Conservation (phyloP, 2,113 vertebrate species). For the Glaucidium brasilianum region DNA sequence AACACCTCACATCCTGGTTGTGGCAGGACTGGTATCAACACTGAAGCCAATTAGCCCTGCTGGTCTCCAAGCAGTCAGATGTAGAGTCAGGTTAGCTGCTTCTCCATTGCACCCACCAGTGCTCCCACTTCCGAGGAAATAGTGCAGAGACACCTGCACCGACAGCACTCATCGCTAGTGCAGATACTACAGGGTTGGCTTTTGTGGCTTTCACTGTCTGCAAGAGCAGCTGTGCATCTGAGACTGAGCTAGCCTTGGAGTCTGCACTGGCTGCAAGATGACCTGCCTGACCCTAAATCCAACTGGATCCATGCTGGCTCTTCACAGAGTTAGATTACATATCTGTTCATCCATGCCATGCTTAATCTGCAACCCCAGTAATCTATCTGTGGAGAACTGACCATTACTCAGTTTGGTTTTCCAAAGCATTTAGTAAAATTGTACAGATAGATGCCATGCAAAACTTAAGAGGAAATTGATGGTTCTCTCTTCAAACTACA, state of each 20-base stretch:
- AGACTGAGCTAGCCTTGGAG: not conserved
- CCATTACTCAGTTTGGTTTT: not conserved
- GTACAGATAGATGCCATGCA: not conserved
- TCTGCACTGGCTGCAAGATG: not conserved
- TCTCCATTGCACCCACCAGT: not conserved
- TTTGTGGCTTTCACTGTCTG: rapidly evolving
- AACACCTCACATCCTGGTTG: not conserved
- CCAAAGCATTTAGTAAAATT: not conserved
- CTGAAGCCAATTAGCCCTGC: not conserved
- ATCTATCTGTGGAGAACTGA: not conserved
- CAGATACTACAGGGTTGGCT: rapidly evolving
- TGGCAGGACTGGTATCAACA: not conserved
- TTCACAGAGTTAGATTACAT: not conserved
- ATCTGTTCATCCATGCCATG: rapidly evolving
- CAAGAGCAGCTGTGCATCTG: not conserved
- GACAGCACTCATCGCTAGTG: rapidly evolving
- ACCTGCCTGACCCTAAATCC: not conserved
- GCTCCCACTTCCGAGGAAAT: not conserved
- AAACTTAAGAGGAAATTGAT: not conserved
- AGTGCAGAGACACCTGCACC: not conserved
- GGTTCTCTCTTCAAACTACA: not conserved
- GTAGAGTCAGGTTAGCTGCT: not conserved
- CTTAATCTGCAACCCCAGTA: not conserved
- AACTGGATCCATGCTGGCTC: not conserved
- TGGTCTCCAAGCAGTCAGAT: not conserved